A percentile compares a stretch with the other conserved stretches of the same genome.
Evolutionary conservation across 2,888 invertebrate species (phyloP).

Genomic region (Trypoxylon attenuatum): DNA sequence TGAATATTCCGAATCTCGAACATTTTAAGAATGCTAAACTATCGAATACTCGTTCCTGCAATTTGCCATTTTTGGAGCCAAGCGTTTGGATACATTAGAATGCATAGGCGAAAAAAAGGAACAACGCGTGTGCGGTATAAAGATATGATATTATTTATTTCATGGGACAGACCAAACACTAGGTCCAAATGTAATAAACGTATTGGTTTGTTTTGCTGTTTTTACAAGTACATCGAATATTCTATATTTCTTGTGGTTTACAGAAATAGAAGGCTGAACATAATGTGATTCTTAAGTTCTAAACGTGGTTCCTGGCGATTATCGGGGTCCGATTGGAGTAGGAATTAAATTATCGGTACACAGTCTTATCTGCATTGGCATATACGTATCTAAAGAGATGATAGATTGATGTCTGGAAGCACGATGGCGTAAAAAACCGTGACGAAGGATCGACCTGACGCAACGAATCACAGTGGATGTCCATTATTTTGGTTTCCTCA

Average conservation of each 20-base stretch:
- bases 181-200: constrained; percentile 12
- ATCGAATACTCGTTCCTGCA: constrained; percentile 7
- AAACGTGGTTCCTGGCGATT: constrained; percentile 8
- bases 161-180: constrained; percentile 11
- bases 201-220: constrained; percentile 4
- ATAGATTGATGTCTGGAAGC: constrained; percentile 12
- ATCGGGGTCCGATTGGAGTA: constrained; percentile 8
- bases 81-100: not conserved
- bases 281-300: constrained; percentile 2
- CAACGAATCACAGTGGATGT: not conserved
- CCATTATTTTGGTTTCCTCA: too few species aligned
- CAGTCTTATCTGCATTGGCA: constrained; percentile 9
- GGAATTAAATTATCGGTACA: constrained; percentile 17
- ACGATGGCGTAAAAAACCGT: too few species aligned
- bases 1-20: constrained; percentile 28
- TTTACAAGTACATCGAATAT: constrained; percentile 18
- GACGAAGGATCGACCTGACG: too few species aligned
- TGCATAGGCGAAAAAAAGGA: not conserved
- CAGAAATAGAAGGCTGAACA: constrained; percentile 17
- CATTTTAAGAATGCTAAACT: constrained; percentile 10
- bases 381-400: constrained; percentile 3
- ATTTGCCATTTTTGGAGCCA: constrained; percentile 9
- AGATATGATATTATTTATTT: constrained; percentile 29
- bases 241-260: constrained; percentile 11
- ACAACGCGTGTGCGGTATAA: constrained; percentile 11